Percentiles rank a stretch among this genome's conserved stretches.
phyloP scores from a whole-genome alignment of 2,113 vertebrate species.

The Cynoglossus semilaevis region DNA sequence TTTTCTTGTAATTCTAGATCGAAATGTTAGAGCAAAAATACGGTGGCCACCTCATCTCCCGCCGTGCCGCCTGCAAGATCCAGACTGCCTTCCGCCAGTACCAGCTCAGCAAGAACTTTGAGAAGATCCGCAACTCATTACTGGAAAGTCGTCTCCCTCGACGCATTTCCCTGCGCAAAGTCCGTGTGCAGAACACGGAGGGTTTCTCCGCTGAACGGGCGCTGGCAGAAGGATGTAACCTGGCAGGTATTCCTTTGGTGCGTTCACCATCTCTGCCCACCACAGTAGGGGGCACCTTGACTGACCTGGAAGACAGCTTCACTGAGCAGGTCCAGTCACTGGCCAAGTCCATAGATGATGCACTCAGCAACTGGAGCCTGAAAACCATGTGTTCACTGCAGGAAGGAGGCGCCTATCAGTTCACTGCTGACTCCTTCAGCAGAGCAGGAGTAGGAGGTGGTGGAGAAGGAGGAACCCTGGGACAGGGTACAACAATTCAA shows the following conservation, averaged over 20 bases:
- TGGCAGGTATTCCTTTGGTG: conserved; percentile 87
- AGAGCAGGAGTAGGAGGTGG: conserved; percentile 58
- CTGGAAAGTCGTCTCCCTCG: conserved; percentile 94
- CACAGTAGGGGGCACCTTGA: conserved; percentile 86
- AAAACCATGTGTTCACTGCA: conserved; percentile 97
- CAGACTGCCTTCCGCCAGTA: conserved; percentile 99
- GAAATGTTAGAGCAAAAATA: conserved; percentile 99
- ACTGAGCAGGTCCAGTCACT: conserved; percentile 96
- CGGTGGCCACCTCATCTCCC: conserved; percentile 94
- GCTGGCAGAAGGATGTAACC: conserved; percentile 88
- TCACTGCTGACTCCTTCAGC: conserved; percentile 84
- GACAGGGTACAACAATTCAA: conserved; percentile 45
- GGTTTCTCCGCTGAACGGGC: conserved; percentile 89
- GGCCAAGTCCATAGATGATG: conserved; percentile 97
- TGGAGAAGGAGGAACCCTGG: conserved; percentile 39
- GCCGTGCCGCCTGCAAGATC: conserved; percentile 96
- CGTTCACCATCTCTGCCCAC: conserved; percentile 89
- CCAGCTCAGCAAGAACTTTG: conserved; percentile 99
- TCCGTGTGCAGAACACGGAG: conserved; percentile 87
- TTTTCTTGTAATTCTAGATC: conserved; percentile 74
- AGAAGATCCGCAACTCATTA: conserved; percentile 97
- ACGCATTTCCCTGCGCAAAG: conserved; percentile 92
- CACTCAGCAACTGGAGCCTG: conserved; percentile 96
- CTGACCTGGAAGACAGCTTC: conserved; percentile 96
- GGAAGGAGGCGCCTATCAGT: conserved; percentile 86